Percentiles rank a stretch among this genome's conserved stretches.
phyloP scores from a whole-genome alignment of 2,113 vertebrate species.

The Lathamus discolor region DNA sequence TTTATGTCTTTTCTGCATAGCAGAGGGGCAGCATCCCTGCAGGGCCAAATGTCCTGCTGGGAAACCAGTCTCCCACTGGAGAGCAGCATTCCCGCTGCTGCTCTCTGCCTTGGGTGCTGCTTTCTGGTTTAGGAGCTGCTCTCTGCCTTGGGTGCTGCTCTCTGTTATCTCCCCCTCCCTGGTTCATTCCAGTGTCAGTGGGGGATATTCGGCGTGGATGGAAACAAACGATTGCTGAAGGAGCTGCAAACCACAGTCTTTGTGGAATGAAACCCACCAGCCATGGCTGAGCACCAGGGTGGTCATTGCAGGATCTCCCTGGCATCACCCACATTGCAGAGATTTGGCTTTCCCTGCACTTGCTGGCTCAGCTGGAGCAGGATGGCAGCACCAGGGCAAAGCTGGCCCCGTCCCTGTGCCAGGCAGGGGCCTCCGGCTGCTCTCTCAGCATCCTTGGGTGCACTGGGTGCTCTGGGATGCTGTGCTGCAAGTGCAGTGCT shows the following conservation, averaged over 20 bases:
- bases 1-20: background rate
- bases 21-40: background rate
- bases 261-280: background rate
- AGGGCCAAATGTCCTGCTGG: background rate
- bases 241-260: background rate
- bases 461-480: accelerated
- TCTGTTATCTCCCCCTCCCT: accelerated
- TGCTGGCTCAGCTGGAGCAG: background rate
- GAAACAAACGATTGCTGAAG: background rate
- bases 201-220: background rate
- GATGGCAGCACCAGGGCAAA: accelerated
- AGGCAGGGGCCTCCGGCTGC: accelerated
- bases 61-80: background rate
- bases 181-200: background rate
- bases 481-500: background rate
- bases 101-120: background rate
- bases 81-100: background rate
- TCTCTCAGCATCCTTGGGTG: accelerated
- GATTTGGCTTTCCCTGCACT: background rate
- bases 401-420: accelerated
- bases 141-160: background rate
- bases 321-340: background rate
- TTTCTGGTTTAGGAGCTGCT: background rate
- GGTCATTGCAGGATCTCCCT: background rate
- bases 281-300: background rate